A percentile compares a stretch with the other conserved stretches of the same genome.
Conservation (phyloP, 1,140 invertebrate species). For the Anastrepha ludens region DNA sequence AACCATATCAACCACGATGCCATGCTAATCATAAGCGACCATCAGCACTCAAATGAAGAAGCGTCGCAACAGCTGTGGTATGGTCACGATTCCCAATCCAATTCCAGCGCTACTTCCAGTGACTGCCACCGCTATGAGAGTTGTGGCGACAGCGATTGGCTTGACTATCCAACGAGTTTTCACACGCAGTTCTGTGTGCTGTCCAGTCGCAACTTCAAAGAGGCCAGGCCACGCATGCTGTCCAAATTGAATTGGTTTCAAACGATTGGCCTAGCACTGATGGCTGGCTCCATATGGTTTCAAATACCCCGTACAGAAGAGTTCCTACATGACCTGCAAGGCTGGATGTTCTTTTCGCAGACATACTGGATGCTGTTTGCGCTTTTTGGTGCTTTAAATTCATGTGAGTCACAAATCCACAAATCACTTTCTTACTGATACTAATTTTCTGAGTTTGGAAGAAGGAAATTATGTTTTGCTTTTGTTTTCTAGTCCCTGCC, state of each 20-base stretch:
- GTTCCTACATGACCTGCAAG: slow-evolving; percentile 86
- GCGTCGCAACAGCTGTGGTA: slow-evolving; percentile 84
- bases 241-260: slow-evolving; percentile 89
- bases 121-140: slow-evolving; percentile 76
- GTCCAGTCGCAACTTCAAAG: slow-evolving; percentile 86
- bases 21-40: slow-evolving; percentile 60
- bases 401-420: slow-evolving; percentile 74
- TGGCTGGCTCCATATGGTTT: slow-evolving; percentile 88
- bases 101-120: slow-evolving; percentile 80
- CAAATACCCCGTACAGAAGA: slow-evolving; percentile 85
- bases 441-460: not conserved
- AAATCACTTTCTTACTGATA: not conserved
- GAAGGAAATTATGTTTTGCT: not conserved
- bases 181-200: slow-evolving; percentile 86
- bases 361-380: slow-evolving; percentile 92
- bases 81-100: slow-evolving; percentile 80
- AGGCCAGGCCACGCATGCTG: slow-evolving; percentile 85
- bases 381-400: slow-evolving; percentile 86
- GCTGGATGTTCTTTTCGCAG: slow-evolving; percentile 91
- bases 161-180: slow-evolving; percentile 82
- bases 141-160: slow-evolving; percentile 78
- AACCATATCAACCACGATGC: slow-evolving; percentile 56
- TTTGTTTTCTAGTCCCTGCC: slow-evolving; percentile 80
- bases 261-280: slow-evolving; percentile 83
- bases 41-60: slow-evolving; percentile 71